phyloP scores from a whole-genome alignment of 2,113 vertebrate species.

The Barbus barbus region DNA sequence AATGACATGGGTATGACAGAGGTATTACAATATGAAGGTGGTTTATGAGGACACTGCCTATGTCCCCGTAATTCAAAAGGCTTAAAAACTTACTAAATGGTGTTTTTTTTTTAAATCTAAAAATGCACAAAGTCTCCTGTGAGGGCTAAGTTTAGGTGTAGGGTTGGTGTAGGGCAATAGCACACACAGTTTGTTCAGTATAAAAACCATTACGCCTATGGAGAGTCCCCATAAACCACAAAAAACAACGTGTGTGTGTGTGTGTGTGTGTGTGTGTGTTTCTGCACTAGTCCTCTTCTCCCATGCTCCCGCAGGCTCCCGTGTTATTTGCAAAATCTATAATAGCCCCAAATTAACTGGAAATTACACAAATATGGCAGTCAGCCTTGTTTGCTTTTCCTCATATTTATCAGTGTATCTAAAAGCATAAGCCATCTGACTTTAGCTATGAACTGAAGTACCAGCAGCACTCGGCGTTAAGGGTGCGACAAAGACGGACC shows the following conservation, averaged over 20 bases:
- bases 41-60: too few relatives aligned
- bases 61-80: too few relatives aligned
- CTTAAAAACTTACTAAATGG: too few relatives aligned
- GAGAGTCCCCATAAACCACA: too few relatives aligned
- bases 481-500: not conserved
- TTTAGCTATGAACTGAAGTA: not conserved
- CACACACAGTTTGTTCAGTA: too few relatives aligned
- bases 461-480: not conserved
- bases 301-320: not conserved
- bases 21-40: too few relatives aligned
- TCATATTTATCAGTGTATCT: not conserved
- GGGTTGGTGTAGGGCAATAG: too few relatives aligned
- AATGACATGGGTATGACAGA: too few relatives aligned
- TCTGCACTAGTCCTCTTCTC: constrained; percentile 15
- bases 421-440: constrained; percentile 7
- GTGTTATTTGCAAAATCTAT: constrained; percentile 12
- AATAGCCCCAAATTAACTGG: constrained; percentile 19
- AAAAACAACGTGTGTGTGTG: not conserved
- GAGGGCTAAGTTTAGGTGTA: too few relatives aligned
- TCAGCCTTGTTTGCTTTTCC: not conserved
- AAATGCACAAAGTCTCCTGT: too few relatives aligned
- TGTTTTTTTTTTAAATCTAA: too few relatives aligned
- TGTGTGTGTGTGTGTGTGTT: constrained; percentile 21
- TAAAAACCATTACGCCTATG: too few relatives aligned
- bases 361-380: constrained; percentile 9